These are phyloP conservation scores for Pristionchus exspectatus DNA, from an alignment of 2,888 invertebrate genomes.

Conservation along the genomic window DNA sequence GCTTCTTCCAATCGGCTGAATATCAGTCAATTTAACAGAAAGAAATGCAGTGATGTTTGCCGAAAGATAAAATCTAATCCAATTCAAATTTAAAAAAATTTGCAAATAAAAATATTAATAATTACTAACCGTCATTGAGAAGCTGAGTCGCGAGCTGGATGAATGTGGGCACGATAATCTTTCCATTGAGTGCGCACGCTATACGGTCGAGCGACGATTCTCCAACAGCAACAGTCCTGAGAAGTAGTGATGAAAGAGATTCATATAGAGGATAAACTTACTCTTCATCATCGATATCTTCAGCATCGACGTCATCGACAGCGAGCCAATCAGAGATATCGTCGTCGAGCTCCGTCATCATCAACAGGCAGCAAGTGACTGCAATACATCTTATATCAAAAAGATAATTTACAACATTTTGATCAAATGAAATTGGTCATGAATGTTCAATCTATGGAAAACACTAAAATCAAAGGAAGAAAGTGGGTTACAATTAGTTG, in stretches of 20 bases:
- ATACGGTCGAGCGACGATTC: slow-evolving; percentile 96
- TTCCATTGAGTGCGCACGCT: slow-evolving; percentile 96
- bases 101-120: background rate
- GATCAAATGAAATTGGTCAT: background rate
- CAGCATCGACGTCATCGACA: slow-evolving; percentile 86
- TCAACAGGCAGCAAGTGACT: slow-evolving; percentile 90
- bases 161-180: slow-evolving; percentile 87
- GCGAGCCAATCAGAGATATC: slow-evolving; percentile 92
- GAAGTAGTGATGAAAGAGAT: background rate
- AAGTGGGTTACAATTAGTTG: background rate
- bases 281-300: slow-evolving; percentile 88
- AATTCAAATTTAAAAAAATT: background rate
- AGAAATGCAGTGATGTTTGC: background rate
- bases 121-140: slow-evolving; percentile 51
- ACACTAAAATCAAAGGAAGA: background rate
- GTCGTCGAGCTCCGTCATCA: slow-evolving; percentile 96
- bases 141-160: slow-evolving; percentile 42
- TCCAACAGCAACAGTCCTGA: slow-evolving; percentile 90
- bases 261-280: background rate
- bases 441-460: background rate
- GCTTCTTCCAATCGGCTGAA: slow-evolving; percentile 81
- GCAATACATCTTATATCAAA: slow-evolving; percentile 79
- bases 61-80: no score
- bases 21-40: background rate
- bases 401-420: no score